Percentiles rank a stretch among this genome's conserved stretches.
These are phyloP conservation scores for Hofmannophila pseudospretella DNA, from an alignment of 2,888 invertebrate genomes.

Conservation along the genomic window DNA sequence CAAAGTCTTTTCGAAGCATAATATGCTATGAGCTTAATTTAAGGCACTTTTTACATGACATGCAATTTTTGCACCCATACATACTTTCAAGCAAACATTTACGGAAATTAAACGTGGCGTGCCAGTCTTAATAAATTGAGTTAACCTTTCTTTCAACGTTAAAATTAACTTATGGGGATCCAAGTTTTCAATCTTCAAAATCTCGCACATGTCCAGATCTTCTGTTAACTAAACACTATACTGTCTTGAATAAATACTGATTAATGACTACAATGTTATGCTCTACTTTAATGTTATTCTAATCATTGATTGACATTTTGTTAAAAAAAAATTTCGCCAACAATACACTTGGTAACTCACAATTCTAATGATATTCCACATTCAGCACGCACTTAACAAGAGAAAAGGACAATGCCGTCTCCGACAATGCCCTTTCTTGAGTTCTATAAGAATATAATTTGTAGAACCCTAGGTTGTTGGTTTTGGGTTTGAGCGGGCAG, in stretches of 20 bases:
- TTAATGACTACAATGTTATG: conserved; percentile 31
- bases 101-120: no score
- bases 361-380: conserved; percentile 14
- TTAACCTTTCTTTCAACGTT: no score
- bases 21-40: conserved; percentile 6
- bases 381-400: conserved; percentile 17
- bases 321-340: conserved; percentile 15
- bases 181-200: no score
- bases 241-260: conserved; percentile 33
- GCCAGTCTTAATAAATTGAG: no score
- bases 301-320: conserved; percentile 19
- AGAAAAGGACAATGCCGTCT: conserved; percentile 40
- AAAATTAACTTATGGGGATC: no score
- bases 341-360: conserved; percentile 51
- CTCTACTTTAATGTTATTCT: conserved; percentile 13
- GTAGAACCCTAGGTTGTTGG: conserved; percentile 64
- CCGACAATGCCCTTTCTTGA: conserved; percentile 37
- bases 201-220: neutral
- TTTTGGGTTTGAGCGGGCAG: conserved; percentile 30
- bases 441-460: conserved; percentile 74
- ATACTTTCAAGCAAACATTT: no score
- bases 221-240: neutral
- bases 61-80: no score
- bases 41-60: conserved; percentile 23
- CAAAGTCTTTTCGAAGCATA: neutral